Base-by-base conservation (phyloP, 2,888 invertebrate genomes). In the Adelognathus sp. region DNA sequence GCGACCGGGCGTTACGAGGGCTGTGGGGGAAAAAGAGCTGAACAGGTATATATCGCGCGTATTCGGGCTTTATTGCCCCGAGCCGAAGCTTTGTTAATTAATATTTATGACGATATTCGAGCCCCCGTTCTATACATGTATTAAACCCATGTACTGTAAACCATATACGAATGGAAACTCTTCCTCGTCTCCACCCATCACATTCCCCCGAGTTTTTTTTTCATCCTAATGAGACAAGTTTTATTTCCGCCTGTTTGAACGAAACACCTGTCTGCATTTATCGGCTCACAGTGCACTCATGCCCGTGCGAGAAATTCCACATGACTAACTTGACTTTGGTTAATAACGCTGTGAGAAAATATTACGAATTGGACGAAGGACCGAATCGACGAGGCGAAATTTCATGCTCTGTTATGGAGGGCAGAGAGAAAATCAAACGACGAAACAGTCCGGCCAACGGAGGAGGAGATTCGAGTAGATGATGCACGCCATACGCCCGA, bases 21-120 rank as follows among this genome's bases (percentile, higher is more conserved):
- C n/a, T n/a, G 27, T 36, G 1, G 4, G 9, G 21, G 16, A 11
- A 36, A 61, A 18, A 39, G 41, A 46, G 52, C n/a, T n/a, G 29
- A 60, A 56, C 46, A 54, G 72, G 56, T 69, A 58, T 64, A 66
- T 74, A 60, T 31, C 16, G 24, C 29, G 29, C 41, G 44, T 72
- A 64, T 77, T 71, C 74, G 39, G 76, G 39, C 74, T 71, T 70
- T 77, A 80, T 70, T 60, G 71, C 67, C 71, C 16, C 56, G 50
- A 67, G 74, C 60, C 21, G 24, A 31, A 66, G 60, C 69, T 79
- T 76, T 81, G 75, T 75, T 79, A 81, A 81, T 81, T 81, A 81
- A 81, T 81, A 81, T 81, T 81, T 81, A 81, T 76, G 74, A 74
- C 76, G 73, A 79, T 79, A 80, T 74, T 61, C 76, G 63, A 69